These are phyloP conservation scores for Rotaria socialis DNA, from an alignment of 2,888 invertebrate genomes.

Conservation along the genomic window DNA sequence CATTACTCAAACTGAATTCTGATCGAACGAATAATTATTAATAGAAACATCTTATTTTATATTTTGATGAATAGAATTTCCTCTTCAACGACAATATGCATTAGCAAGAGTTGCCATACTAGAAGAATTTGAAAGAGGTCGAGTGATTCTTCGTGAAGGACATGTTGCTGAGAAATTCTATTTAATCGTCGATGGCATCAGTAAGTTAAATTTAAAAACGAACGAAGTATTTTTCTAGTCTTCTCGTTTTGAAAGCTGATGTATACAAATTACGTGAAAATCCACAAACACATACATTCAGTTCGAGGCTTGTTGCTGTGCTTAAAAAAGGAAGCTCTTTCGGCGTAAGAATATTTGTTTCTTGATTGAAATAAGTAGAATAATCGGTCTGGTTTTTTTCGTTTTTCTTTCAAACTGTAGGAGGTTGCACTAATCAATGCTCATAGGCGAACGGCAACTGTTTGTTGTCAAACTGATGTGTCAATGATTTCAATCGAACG, in stretches of 20 bases:
- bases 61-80: slow-evolving; percentile 34
- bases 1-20: no score
- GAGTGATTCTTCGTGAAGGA: slow-evolving; percentile 58
- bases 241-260: neutral
- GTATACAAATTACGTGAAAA: slow-evolving; percentile 41
- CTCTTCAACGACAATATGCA: slow-evolving; percentile 40
- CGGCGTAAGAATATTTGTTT: slow-evolving; percentile 50
- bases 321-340: slow-evolving; percentile 56
- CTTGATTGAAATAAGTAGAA: no score
- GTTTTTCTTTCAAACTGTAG: slow-evolving; percentile 48
- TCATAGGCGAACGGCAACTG: slow-evolving; percentile 55
- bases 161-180: slow-evolving; percentile 58
- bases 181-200: slow-evolving; percentile 55
- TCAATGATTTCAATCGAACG: slow-evolving; percentile 67
- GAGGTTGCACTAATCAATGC: slow-evolving; percentile 57
- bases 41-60: no score
- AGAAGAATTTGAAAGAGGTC: slow-evolving; percentile 45
- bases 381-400: neutral
- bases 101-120: slow-evolving; percentile 39
- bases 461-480: slow-evolving; percentile 55
- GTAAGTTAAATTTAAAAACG: neutral
- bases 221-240: no score
- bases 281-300: slow-evolving; percentile 50
- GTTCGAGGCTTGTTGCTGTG: slow-evolving; percentile 52
- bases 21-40: no score